phyloP scores from a whole-genome alignment of 92 coral and sea anemone species.

The Zoanthus sansibaricus region DNA sequence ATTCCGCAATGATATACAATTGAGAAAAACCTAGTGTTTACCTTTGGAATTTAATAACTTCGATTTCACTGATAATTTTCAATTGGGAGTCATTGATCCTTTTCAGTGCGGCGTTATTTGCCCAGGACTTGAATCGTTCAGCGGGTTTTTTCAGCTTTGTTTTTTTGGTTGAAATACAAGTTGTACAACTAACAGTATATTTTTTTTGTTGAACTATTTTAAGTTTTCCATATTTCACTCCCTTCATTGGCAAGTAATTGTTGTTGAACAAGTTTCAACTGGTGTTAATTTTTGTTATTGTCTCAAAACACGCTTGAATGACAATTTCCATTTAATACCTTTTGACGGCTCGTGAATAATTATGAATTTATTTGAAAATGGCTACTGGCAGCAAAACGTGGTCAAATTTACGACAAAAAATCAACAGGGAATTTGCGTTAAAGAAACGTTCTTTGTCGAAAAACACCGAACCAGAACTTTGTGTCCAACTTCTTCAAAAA shows the following conservation, averaged over 20 bases:
- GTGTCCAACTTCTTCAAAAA: constrained; percentile 68
- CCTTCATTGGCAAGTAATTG: constrained; percentile 17
- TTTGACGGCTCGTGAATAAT: background rate
- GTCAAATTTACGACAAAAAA: constrained; percentile 21
- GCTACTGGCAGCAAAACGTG: constrained; percentile 19
- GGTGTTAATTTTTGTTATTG: constrained; percentile 26
- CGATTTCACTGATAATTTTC: too few species aligned
- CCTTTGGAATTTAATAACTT: too few species aligned
- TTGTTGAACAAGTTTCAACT: background rate
- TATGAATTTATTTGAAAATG: background rate
- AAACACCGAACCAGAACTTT: constrained; percentile 74
- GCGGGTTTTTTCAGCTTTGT: too few species aligned
- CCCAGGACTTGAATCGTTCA: too few species aligned
- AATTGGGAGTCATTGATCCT: too few species aligned
- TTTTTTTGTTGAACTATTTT: background rate
- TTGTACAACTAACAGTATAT: background rate
- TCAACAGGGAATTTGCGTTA: constrained; percentile 1
- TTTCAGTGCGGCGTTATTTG: too few species aligned
- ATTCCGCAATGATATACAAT: too few species aligned
- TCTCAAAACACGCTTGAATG: background rate
- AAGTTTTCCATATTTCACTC: background rate
- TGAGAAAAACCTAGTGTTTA: too few species aligned
- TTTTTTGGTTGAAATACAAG: too few species aligned
- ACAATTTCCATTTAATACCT: background rate
- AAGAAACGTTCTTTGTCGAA: constrained; percentile 41